These are phyloP conservation scores for Macroramphosus scolopax DNA, from an alignment of 2,797 vertebrate species.

Conservation along the genomic window DNA sequence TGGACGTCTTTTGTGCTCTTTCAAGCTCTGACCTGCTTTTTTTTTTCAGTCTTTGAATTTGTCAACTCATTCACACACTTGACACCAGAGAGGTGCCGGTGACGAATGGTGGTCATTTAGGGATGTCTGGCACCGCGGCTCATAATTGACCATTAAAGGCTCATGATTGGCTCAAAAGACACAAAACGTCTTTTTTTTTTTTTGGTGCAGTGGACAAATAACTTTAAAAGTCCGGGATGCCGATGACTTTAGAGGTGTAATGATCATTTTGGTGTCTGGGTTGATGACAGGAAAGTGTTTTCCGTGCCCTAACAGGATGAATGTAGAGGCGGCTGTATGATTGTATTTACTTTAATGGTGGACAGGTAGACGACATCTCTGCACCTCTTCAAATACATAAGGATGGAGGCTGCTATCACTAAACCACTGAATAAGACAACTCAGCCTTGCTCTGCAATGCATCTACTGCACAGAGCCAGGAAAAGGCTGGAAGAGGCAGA, in stretches of 20 bases:
- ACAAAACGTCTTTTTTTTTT: slow-evolving; percentile 24
- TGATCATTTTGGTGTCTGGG: slow-evolving; percentile 53
- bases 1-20: slow-evolving; percentile 64
- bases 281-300: slow-evolving; percentile 62
- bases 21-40: slow-evolving; percentile 45
- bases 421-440: slow-evolving; percentile 58
- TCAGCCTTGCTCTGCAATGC: slow-evolving; percentile 40
- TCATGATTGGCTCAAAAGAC: slow-evolving; percentile 48
- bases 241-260: slow-evolving; percentile 49
- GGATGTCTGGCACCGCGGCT: slow-evolving; percentile 66
- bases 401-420: slow-evolving; percentile 43
- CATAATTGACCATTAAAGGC: slow-evolving; percentile 60
- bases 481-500: slow-evolving; percentile 4
- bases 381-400: slow-evolving; percentile 46
- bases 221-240: slow-evolving; percentile 26
- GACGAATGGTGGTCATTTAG: slow-evolving; percentile 53
- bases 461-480: slow-evolving; percentile 23
- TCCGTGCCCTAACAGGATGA: slow-evolving; percentile 38
- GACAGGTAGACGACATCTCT: slow-evolving; percentile 40
- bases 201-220: slow-evolving; percentile 45
- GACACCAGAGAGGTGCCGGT: slow-evolving; percentile 56
- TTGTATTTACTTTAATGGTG: slow-evolving; percentile 40
- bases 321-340: slow-evolving; percentile 45
- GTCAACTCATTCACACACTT: slow-evolving; percentile 48
- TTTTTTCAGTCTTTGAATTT: slow-evolving; percentile 15